phyloP scores from a whole-genome alignment of 2,888 invertebrate species.

The Microplitis manilae region DNA sequence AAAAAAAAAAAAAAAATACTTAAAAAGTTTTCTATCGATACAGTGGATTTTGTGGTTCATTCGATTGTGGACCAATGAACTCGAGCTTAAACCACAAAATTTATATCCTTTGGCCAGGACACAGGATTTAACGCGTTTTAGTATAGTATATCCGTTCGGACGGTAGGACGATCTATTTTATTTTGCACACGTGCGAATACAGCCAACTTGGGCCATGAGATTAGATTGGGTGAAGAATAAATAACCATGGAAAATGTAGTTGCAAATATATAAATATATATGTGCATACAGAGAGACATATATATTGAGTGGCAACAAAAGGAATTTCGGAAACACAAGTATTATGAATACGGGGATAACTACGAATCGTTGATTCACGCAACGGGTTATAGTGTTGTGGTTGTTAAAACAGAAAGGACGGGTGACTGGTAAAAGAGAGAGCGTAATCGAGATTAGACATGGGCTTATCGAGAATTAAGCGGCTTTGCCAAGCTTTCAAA shows the following conservation, averaged over 20 bases:
- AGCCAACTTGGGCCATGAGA: conserved; percentile 21
- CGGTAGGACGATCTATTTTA: conserved; percentile 3
- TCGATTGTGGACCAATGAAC: conserved; percentile 23
- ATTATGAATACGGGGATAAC: conserved; percentile 51
- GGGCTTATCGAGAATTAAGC: conserved; percentile 65
- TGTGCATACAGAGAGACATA: neutral
- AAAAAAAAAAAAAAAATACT: neutral
- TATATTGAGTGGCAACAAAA: conserved; percentile 10
- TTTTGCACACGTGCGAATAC: conserved; percentile 6
- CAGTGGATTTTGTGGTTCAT: conserved; percentile 27
- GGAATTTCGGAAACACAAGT: conserved; percentile 36
- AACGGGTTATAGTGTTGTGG: conserved; percentile 43
- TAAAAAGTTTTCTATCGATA: conserved; percentile 13
- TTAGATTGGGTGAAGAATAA: conserved; percentile 4
- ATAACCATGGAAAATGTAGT: neutral
- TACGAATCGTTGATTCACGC: conserved; percentile 45
- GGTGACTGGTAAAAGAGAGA: conserved; percentile 26
- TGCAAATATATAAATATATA: conserved; percentile 1
- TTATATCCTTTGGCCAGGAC: conserved; percentile 25
- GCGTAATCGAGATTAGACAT: conserved; percentile 61
- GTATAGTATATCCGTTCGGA: neutral
- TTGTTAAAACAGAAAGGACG: conserved; percentile 43
- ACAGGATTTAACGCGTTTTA: conserved; percentile 19
- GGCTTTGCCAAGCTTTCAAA: conserved; percentile 59
- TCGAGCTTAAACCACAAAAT: conserved; percentile 13